Base-by-base conservation (phyloP, 2,797 vertebrate species). In the Anabas testudineus region DNA sequence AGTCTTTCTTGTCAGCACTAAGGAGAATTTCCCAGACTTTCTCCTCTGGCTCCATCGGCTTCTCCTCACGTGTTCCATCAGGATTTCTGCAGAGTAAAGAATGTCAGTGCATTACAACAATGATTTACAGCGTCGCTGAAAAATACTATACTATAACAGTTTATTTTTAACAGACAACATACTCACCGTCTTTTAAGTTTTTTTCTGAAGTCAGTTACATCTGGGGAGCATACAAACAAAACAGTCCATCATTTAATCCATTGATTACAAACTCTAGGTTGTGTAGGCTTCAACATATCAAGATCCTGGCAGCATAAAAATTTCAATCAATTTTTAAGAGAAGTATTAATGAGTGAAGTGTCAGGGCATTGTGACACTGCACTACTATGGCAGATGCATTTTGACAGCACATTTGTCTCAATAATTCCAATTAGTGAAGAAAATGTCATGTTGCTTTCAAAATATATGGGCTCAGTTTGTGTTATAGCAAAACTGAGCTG, bases 1-100 rank as follows among this genome's bases (percentile, higher is more conserved):
- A 98, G 88, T 99, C 96, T 86, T 92, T 98, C 59, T 85, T 96
- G 3, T 98, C 95, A 7, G 96, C 95, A 2, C 95, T 94, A 22
- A 97, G 76, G 75, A 98, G 86, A 59, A 98, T 88, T 82, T 98
- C 96, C 96, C 95, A 97, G 41, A 98, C 88, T 53, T 94, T 92
- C 19, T 95, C 95, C 1, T 90, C 90, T 1, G 81, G 56, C 32
- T 95, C 94, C 74, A 84, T 76, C 67, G 81, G 68, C 67, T 90
- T 92, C 28, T 74, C 26, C 15, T 90, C 90, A 28, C 89, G 90
- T 7, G 71, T 84, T 65, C 87, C 92, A 53, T 91, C 91, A 3
- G 61, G 2, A 37, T 89, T 89, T 41, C 91, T 91, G 70, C 15
- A 52, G 10, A 63, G 46, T 55, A 5, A 76, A 2, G 46, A 3